Conservation (phyloP, 2,113 vertebrate genomes). For the Scolopax mira region DNA sequence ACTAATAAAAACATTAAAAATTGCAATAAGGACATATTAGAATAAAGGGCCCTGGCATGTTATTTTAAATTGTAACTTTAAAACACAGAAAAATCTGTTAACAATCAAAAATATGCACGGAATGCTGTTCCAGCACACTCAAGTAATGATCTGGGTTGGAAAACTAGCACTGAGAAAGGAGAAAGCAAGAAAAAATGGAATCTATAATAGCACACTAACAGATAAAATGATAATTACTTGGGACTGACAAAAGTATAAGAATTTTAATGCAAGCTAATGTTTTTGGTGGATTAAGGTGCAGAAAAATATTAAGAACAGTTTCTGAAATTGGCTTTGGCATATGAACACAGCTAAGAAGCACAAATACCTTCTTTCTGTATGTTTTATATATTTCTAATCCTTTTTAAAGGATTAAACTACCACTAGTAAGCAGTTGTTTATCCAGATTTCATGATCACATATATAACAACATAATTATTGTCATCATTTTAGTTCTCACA, state of each 20-base stretch:
- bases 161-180: not conserved
- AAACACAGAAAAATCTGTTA: not conserved
- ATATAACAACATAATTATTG: not conserved
- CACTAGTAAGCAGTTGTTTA: not conserved
- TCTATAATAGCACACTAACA: not conserved
- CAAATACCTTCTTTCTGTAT: not conserved
- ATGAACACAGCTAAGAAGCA: not conserved
- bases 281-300: not conserved
- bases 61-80: not conserved
- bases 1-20: not conserved
- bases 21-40: not conserved
- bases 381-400: not conserved
- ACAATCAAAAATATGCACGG: conserved; percentile 1
- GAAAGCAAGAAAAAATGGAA: not conserved
- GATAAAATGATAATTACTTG: not conserved
- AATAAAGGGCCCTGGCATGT: not conserved
- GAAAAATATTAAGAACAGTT: not conserved
- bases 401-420: not conserved
- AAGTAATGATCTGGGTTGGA: not conserved
- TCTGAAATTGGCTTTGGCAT: not conserved
- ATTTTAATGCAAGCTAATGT: not conserved
- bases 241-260: not conserved
- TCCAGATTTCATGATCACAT: not conserved
- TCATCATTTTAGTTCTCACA: not conserved
- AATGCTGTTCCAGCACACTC: conserved; percentile 22